phyloP scores from a whole-genome alignment of 2,113 vertebrate species.

The Morone chrysops region DNA sequence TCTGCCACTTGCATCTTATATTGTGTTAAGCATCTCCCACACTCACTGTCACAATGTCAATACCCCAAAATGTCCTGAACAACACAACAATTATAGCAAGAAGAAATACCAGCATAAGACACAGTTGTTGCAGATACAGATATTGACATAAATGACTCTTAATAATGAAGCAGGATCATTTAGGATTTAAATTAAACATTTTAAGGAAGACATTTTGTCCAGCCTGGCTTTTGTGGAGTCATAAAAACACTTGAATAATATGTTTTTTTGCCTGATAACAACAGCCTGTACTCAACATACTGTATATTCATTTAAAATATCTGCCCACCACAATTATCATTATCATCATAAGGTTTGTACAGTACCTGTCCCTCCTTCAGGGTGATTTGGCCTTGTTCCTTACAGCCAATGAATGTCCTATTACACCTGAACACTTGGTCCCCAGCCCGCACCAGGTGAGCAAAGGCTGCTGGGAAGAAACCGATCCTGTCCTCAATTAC shows the following conservation, averaged over 20 bases:
- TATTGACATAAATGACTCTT: too few species aligned
- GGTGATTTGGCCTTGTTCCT: conserved; percentile 96
- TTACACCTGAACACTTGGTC: conserved; percentile 93
- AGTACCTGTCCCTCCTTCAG: conserved; percentile 97
- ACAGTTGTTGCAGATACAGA: too few species aligned
- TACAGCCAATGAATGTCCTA: conserved; percentile 93
- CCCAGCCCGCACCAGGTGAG: conserved; percentile 88
- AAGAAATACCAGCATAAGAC: too few species aligned
- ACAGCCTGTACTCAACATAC: too few species aligned
- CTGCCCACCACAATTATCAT: neutral
- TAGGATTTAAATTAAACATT: too few species aligned
- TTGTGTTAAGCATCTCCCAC: neutral
- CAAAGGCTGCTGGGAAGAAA: conserved; percentile 95
- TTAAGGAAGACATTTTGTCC: too few species aligned
- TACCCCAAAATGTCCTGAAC: neutral
- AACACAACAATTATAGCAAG: too few species aligned
- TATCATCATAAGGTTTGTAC: neutral
- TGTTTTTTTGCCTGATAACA: too few species aligned
- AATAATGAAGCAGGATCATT: too few species aligned
- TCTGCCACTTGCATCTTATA: neutral
- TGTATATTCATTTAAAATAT: too few species aligned
- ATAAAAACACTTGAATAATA: too few species aligned
- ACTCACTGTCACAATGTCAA: neutral
- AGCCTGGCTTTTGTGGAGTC: too few species aligned
- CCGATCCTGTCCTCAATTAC: conserved; percentile 94